Evolutionary conservation across 2,797 vertebrate genomes (phyloP).

Genomic region (Numenius phaeopus): DNA sequence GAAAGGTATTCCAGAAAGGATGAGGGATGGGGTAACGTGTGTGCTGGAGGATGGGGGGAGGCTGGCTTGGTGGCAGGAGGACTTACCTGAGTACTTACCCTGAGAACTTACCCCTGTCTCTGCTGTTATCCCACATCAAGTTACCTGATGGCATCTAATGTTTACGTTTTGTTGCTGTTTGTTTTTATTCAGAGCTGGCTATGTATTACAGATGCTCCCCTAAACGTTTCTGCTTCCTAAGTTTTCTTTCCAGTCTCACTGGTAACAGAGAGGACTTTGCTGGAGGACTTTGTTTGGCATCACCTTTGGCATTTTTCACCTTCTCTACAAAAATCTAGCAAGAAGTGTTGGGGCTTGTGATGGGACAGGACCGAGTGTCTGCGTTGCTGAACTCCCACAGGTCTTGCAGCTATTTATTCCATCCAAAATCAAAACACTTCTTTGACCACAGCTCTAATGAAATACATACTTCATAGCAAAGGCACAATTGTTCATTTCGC

Average conservation of each 20-base stretch:
- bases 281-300: background rate
- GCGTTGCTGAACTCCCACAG: background rate
- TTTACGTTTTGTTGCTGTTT: background rate
- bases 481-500: background rate
- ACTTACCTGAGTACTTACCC: background rate
- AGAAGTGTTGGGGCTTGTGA: background rate
- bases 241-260: background rate
- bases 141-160: background rate
- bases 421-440: background rate
- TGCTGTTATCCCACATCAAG: background rate
- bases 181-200: background rate
- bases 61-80: slow-evolving; percentile 8
- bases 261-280: background rate
- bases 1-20: slow-evolving; percentile 88
- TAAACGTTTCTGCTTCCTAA: background rate
- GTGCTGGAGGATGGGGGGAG: slow-evolving; percentile 18
- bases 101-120: background rate
- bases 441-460: background rate
- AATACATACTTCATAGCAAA: background rate
- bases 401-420: background rate
- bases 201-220: background rate
- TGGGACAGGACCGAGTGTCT: background rate
- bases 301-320: background rate
- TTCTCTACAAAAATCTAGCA: background rate
- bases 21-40: background rate